Evolutionary conservation across 2,797 vertebrate species (phyloP).

Genomic region (Microtus californicus): DNA sequence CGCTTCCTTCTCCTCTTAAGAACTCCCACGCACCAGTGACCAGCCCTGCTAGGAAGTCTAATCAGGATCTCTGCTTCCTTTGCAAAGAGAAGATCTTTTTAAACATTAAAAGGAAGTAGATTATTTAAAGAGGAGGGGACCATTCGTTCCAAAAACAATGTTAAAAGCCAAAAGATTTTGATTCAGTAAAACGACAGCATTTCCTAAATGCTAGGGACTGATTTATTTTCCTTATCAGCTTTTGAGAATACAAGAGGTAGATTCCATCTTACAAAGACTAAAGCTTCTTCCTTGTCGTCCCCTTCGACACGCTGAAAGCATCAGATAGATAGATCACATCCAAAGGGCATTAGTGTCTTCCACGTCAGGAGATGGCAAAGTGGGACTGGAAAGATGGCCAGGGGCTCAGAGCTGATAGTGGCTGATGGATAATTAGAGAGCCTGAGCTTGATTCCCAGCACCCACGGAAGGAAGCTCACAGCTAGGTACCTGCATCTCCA

Average conservation of each 20-base stretch:
- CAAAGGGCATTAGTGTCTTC: constrained; percentile 14
- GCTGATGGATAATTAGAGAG: too few relatives aligned
- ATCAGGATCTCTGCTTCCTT: constrained; percentile 39
- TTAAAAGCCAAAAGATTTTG: constrained; percentile 59
- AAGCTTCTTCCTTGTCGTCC: not conserved
- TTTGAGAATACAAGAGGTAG: constrained; percentile 16
- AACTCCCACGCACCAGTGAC: not conserved
- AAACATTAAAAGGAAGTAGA: constrained; percentile 48
- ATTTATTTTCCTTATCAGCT: constrained; percentile 50
- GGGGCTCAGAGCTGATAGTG: not conserved
- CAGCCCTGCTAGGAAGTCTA: not conserved
- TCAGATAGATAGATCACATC: not conserved
- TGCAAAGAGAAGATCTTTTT: constrained; percentile 61
- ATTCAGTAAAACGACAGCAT: constrained; percentile 41
- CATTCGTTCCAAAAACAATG: constrained; percentile 50
- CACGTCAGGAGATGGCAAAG: not conserved
- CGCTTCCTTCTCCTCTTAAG: not conserved
- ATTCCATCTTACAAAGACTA: constrained; percentile 5
- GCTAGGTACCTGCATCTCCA: too few relatives aligned
- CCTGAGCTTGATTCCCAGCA: not conserved
- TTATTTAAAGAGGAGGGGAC: constrained; percentile 32
- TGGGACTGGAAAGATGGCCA: too few relatives aligned
- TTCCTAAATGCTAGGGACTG: constrained; percentile 20
- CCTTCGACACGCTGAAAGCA: not conserved
- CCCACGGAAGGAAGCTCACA: not conserved